Evolutionary conservation across 2,888 invertebrate species (phyloP).

Genomic region (Zaprionus obscuricornis): DNA sequence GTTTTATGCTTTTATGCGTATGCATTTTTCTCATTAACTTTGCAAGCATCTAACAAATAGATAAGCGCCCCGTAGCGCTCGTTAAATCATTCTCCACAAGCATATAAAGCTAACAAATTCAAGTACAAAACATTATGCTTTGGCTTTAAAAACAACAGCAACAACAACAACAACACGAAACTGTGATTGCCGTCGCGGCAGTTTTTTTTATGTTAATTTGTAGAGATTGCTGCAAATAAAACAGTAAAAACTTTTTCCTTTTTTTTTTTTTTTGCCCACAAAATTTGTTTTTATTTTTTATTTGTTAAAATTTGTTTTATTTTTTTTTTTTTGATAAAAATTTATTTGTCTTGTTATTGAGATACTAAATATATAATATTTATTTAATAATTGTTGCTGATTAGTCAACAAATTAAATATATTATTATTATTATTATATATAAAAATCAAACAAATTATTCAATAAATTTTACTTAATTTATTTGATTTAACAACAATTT

Average conservation of each 20-base stretch:
- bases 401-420: too few species aligned
- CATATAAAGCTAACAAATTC: constrained; percentile 35
- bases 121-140: constrained; percentile 39
- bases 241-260: neutral
- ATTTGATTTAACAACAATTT: too few species aligned
- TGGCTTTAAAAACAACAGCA: constrained; percentile 41
- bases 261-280: too few species aligned
- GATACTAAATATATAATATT: too few species aligned
- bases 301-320: constrained; percentile 4
- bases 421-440: too few species aligned
- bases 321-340: too few species aligned
- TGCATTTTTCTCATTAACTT: constrained; percentile 73
- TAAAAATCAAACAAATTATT: too few species aligned
- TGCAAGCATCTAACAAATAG: constrained; percentile 53
- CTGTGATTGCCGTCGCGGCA: constrained; percentile 25
- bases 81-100: constrained; percentile 39
- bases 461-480: too few species aligned
- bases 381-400: too few species aligned
- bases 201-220: constrained; percentile 18
- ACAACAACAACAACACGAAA: too few species aligned
- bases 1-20: constrained; percentile 69
- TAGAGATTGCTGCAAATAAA: neutral
- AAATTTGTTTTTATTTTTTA: constrained; percentile 11
- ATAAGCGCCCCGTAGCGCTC: constrained; percentile 59
- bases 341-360: too few species aligned